Evolutionary conservation across 2,113 vertebrate species (phyloP), one percentile per base, ranked within the genome.

Genomic region (Hippoglossus stenolepis): DNA sequence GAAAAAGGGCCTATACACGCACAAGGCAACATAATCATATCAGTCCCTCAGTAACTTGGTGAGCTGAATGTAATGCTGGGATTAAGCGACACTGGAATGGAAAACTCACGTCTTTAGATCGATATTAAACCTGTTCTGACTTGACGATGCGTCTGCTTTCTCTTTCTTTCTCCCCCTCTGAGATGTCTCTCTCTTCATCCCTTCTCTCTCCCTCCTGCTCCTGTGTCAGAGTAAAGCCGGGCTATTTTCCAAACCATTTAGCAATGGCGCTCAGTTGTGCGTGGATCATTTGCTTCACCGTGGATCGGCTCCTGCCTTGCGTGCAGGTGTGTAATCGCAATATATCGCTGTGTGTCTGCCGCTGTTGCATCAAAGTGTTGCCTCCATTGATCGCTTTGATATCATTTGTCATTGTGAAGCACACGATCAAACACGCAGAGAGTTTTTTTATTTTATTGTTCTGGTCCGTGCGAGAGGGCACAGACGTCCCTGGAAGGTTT

Each of bases 231-330:
- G 59, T 87, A 76, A 77, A 71, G 66, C 78, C 7, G 23, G 15
- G 80, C 77, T 86, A 91, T 92, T 93, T 92, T 93, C 92, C 86
- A 79, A 90, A 70, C 85, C 88, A 90, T 94, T 94, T 88, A 92
- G 66, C 83, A 80, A 43, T 20, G 2, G 73, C 78, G 23, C 84
- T 84, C 67, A 84, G 74, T 65, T 78, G 63, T 75, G 75, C 49
- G 61, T 76, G 90, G 87, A 90, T 88, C 89, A 88, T 92, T 93
- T 92, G 90, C 83, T 70, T 60, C 80, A 65, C 69, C 7, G 61
- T 53, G 89, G 79, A 78, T 86, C 79, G 79, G 83, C 84, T 89
- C 73, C 75, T 35, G 88, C 77, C 83, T 89, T 78, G 78, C 80
- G 31, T 85, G 91, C 90, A 92, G 90, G 91, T 93, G 91, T 92